Conservation (phyloP, 2,113 vertebrate species). For the Meleagris gallopavo region DNA sequence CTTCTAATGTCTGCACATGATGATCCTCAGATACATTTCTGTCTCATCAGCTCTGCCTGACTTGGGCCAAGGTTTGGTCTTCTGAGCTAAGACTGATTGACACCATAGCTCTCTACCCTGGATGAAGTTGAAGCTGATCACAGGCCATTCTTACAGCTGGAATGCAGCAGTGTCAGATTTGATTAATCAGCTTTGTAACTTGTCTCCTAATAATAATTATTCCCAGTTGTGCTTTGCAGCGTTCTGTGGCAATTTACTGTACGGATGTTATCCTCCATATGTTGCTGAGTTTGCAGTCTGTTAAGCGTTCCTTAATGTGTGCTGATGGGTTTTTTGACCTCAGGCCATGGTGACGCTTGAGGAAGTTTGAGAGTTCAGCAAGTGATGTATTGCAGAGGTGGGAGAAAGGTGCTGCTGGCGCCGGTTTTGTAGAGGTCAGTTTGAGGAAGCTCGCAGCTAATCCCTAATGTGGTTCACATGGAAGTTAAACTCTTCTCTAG, state of each 20-base stretch:
- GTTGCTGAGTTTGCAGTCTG: conserved; percentile 53
- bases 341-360: background rate
- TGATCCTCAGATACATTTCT: background rate
- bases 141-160: background rate
- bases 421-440: background rate
- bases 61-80: background rate
- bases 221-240: conserved; percentile 26
- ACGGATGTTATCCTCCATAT: conserved; percentile 25
- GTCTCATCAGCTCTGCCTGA: background rate
- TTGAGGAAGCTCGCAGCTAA: background rate
- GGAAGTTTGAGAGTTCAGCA: conserved; percentile 41
- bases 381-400: background rate
- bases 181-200: conserved; percentile 19
- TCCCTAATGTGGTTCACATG: background rate
- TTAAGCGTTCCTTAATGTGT: background rate
- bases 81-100: background rate
- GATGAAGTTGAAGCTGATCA: background rate
- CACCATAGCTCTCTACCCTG: background rate
- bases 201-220: background rate
- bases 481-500: background rate
- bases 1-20: background rate
- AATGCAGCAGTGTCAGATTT: conserved; percentile 5
- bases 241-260: background rate
- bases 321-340: conserved; percentile 13
- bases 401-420: background rate